phyloP scores from a whole-genome alignment of 2,888 invertebrate genomes.

The Acrobasis consociella region DNA sequence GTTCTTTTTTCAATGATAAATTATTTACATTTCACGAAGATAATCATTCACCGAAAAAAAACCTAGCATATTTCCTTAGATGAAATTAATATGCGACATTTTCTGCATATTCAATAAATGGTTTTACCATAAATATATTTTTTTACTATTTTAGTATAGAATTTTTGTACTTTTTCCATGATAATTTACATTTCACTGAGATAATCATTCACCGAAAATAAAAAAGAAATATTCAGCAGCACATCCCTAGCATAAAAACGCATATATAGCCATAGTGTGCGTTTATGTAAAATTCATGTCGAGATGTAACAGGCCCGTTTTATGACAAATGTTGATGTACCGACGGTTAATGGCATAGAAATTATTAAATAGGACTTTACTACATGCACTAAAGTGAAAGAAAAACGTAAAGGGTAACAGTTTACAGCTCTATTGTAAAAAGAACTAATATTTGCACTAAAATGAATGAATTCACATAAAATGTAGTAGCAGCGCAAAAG shows the following conservation, averaged over 20 bases:
- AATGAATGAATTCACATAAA: too few relatives aligned
- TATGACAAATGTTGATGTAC: conserved; percentile 41
- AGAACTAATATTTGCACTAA: too few relatives aligned
- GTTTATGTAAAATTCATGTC: conserved; percentile 52
- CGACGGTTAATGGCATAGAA: conserved; percentile 17
- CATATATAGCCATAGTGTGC: background rate
- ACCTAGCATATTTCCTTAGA: too few relatives aligned
- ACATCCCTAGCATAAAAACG: conserved; percentile 3
- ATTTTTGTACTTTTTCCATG: background rate
- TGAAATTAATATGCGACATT: too few relatives aligned
- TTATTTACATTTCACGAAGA: too few relatives aligned
- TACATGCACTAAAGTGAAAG: conserved; percentile 17
- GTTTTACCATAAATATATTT: too few relatives aligned
- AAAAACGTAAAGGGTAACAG: background rate
- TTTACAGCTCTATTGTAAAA: too few relatives aligned
- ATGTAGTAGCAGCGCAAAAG: too few relatives aligned
- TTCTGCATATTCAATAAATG: too few relatives aligned
- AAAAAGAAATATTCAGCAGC: conserved; percentile 17
- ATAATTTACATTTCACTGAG: background rate
- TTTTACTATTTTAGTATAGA: too few relatives aligned
- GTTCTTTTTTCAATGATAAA: too few relatives aligned
- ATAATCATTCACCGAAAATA: background rate
- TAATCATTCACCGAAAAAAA: too few relatives aligned
- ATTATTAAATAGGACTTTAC: conserved; percentile 30
- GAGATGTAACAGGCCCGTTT: conserved; percentile 48